phyloP scores from a whole-genome alignment of 2,888 invertebrate species.

The Encarsia formosa region DNA sequence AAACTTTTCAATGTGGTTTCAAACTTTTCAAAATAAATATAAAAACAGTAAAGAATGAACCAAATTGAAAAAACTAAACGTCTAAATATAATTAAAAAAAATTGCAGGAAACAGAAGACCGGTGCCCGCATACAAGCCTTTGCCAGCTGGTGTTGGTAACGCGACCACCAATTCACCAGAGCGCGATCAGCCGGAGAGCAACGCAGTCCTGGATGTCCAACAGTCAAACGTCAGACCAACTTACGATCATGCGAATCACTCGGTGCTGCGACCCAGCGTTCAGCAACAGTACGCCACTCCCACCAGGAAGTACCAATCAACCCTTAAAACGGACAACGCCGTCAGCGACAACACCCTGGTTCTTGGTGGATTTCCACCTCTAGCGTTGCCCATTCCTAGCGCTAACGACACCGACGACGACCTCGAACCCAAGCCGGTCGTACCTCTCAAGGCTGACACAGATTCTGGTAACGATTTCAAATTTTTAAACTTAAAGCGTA shows the following conservation, averaged over 20 bases:
- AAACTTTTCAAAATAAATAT: no score
- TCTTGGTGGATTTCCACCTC: slow-evolving; percentile 36
- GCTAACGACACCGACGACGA: slow-evolving; percentile 23
- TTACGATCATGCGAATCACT: slow-evolving; percentile 10
- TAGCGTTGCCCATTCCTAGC: slow-evolving; percentile 35
- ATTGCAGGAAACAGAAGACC: slow-evolving; percentile 42
- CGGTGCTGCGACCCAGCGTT: slow-evolving; percentile 17
- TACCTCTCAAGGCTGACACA: slow-evolving; percentile 16
- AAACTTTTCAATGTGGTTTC: no score
- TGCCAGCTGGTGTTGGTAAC: slow-evolving; percentile 30
- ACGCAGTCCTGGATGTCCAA: slow-evolving; percentile 17
- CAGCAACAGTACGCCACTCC: slow-evolving; percentile 20
- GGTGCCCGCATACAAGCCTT: slow-evolving; percentile 42
- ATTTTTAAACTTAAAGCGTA: no score
- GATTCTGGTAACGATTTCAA: no score
- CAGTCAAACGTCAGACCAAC: slow-evolving; percentile 17
- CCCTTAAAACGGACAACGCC: slow-evolving; percentile 38
- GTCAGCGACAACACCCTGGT: slow-evolving; percentile 39
- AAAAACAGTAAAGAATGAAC: no score
- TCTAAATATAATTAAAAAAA: no score
- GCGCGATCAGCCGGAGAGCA: slow-evolving; percentile 20
- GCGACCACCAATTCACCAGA: not conserved
- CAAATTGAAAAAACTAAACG: no score
- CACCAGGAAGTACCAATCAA: slow-evolving; percentile 40
- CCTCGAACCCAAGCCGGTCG: slow-evolving; percentile 17